Base-by-base conservation (phyloP, 2,888 invertebrate species). In the Celastrina argiolus region DNA sequence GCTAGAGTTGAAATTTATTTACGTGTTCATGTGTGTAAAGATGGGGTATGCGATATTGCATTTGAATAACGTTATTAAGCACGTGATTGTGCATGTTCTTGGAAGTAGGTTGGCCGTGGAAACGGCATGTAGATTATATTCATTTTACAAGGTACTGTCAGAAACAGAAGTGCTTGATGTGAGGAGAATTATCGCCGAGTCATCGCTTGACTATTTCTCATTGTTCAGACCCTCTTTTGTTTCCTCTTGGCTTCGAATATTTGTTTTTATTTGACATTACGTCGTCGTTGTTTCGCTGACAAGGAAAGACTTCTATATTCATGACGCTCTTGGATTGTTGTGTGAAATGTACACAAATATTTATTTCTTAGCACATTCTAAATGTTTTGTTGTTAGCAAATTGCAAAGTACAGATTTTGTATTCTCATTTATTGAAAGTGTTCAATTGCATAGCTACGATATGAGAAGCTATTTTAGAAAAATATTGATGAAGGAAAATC, bases 51-150 rank as follows among this genome's bases (percentile, higher is more conserved):
- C 70, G 69, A 71, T 71, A 70, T 73, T 70, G 73, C 70, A 70
- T 71, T 71, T 71, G 70, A 66, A 66, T 67, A 69, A 69, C 69
- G 73, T 73, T 74, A 74, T 71, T 73, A 70, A 71, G 69, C 74
- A 75, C 74, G 74, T 71, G 70, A 74, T 73, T 73, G 73, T 75
- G 74, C 74, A 75, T 75, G 74, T 75, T 74, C 59, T 65, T 65
- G 66, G 68, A 74, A 73, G 69, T 73, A 69, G 73, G 72, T 73
- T 74, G 70, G 69, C 72, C 68, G 70, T 61, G 61, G 61, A 61
- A 65, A 41, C 58, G 39, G 26, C 56, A 34, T 56, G 65, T 41
- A 65, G 65, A 65, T 65, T 65, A 65, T 65, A 56, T 65, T 65
- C 65, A 41, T 65, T 63, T 61, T 56, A 56, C 58, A 41, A 41